phyloP scores from a whole-genome alignment of 2,888 invertebrate species.

The Lycophotia porphyrea region DNA sequence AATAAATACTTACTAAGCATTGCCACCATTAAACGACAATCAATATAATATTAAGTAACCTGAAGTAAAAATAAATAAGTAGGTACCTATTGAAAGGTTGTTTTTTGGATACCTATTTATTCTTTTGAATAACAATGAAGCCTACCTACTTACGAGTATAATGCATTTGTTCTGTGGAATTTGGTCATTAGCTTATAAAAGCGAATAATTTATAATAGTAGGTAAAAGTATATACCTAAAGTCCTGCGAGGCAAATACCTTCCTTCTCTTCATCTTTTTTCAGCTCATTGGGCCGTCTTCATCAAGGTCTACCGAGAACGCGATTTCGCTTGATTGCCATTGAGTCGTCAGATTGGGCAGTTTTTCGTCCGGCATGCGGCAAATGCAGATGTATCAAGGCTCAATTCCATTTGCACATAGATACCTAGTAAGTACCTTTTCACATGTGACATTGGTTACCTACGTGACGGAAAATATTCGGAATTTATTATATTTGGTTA shows the following conservation, averaged over 20 bases:
- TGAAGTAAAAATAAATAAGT: constrained; percentile 45
- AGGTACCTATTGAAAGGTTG: not conserved
- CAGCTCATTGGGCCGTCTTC: not conserved
- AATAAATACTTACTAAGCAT: constrained; percentile 67
- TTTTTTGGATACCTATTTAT: constrained; percentile 47
- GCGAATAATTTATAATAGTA: not conserved
- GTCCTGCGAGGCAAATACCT: too few relatives aligned
- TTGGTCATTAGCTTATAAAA: not conserved
- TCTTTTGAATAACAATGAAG: constrained; percentile 21
- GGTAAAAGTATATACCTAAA: too few relatives aligned
- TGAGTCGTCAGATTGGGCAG: not conserved
- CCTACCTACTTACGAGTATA: not conserved
- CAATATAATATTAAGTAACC: constrained; percentile 57
- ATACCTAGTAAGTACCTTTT: not conserved
- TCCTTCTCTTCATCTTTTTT: not conserved
- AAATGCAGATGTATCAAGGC: not conserved
- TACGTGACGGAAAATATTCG: not conserved
- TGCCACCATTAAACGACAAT: constrained; percentile 63
- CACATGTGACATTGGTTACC: not conserved
- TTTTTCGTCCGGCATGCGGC: not conserved
- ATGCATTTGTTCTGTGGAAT: not conserved
- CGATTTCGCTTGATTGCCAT: not conserved
- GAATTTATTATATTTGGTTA: not conserved
- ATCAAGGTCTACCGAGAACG: not conserved
- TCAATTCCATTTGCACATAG: not conserved